Evolutionary conservation across 35 echinoderm and acorn worm genomes (phyloP).

Genomic region (Strongylocentrotus purpuratus): DNA sequence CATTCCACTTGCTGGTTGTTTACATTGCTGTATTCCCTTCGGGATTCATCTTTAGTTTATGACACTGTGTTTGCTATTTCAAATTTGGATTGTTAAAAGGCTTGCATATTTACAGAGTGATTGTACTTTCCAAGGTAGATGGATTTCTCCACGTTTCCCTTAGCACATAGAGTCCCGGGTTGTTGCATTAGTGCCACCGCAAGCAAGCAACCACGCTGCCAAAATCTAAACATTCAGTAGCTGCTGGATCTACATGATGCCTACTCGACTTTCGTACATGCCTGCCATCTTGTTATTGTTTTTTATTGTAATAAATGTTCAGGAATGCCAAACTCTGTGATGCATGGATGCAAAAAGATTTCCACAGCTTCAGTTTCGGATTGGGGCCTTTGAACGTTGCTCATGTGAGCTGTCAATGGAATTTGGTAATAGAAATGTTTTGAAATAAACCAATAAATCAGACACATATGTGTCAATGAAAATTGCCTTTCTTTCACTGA

Average conservation of each 20-base stretch:
- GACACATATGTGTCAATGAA: too few species aligned
- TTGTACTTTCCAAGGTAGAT: conserved; percentile 10
- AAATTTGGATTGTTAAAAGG: conserved; percentile 38
- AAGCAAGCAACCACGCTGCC: not conserved
- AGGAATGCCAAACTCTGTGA: not conserved
- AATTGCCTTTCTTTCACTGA: too few species aligned
- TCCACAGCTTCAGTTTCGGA: too few species aligned
- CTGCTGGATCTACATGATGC: not conserved
- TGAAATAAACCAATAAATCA: too few species aligned
- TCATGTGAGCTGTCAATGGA: too few species aligned
- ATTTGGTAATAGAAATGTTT: too few species aligned
- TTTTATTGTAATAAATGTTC: not conserved
- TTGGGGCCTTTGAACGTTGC: too few species aligned
- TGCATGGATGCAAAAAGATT: too few species aligned
- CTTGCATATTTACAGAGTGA: conserved; percentile 32
- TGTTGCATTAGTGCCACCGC: not conserved
- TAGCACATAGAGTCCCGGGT: not conserved
- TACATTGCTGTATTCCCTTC: not conserved
- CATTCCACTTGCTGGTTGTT: not conserved
- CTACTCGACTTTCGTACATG: not conserved
- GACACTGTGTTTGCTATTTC: conserved; percentile 25
- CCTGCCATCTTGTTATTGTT: not conserved
- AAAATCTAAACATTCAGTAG: not conserved
- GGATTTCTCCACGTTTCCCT: not conserved
- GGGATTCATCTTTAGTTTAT: conserved; percentile 13